Percentiles rank a stretch among this genome's conserved stretches.
phyloP scores from a whole-genome alignment of 2,113 vertebrate genomes.

The Tetrax tetrax region DNA sequence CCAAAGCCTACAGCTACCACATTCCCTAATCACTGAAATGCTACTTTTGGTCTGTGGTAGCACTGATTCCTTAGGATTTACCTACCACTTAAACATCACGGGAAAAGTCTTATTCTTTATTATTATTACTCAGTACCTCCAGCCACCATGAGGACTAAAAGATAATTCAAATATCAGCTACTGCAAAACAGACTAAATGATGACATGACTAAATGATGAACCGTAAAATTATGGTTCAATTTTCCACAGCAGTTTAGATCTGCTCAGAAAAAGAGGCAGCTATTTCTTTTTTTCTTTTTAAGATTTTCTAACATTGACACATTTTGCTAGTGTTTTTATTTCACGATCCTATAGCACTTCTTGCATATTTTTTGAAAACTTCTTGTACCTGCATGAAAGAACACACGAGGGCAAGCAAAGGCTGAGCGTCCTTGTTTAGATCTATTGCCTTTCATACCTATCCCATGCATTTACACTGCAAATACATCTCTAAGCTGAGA shows the following conservation, averaged over 20 bases:
- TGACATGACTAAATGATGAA: background rate
- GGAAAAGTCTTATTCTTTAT: background rate
- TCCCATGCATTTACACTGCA: slow-evolving; percentile 21
- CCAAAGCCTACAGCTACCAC: background rate
- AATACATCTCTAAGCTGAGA: background rate
- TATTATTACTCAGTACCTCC: background rate
- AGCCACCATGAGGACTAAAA: background rate
- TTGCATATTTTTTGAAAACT: background rate
- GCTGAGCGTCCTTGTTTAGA: background rate
- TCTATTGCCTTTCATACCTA: background rate
- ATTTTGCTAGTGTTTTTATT: background rate
- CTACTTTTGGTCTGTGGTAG: background rate
- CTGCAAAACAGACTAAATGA: background rate
- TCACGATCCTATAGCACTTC: background rate
- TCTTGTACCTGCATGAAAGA: background rate
- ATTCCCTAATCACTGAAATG: background rate
- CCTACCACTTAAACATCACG: background rate
- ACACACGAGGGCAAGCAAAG: background rate
- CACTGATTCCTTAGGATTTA: background rate
- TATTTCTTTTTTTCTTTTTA: background rate
- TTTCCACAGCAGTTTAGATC: background rate
- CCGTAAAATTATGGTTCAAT: background rate
- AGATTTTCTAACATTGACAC: background rate
- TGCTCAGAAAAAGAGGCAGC: background rate
- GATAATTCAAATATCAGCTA: background rate